Base-by-base conservation (phyloP, 37 sponge, comb jelly and placozoan species). In the Ephydatia muelleri region DNA sequence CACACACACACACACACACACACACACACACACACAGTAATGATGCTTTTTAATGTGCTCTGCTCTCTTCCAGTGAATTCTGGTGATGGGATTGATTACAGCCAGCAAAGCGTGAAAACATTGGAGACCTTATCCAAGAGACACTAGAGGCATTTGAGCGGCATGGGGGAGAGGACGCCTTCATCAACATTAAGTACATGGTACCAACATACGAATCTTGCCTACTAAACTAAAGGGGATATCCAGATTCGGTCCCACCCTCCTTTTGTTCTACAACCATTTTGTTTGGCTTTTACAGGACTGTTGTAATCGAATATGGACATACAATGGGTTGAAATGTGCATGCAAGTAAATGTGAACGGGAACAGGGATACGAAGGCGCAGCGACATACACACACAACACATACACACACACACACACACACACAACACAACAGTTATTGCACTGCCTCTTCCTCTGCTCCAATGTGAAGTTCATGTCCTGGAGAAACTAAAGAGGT, bases 101-200 rank as follows among this genome's bases (percentile, higher is more conserved):
- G 97, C 73, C 99, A 98, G 86, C 99, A 98, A 96, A 96, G 85
- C 65, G 99, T 19, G 93, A 94, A 74, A 98, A 98, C 77, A 90
- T 98, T 78, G 97, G 97, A 32, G 95, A 94, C 49, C 91, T 97
- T 68, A 92, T 97, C 34, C 94, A 97, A 81, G 97, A 94, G 87
- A 97, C 97, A 1, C 88, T 97, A 75, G 96, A 94, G 47, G 93
- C 87, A 25, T 98, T 98, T 89, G 99, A 98, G 85, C 68, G 49
- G 29, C 93, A 91, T 49, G 99, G 99, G 33, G 99, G 99, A 75
- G 93, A 84, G 21, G 99, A 98, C 73, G 97, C 97, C 29, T 96
- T 96, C 68, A 98, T 98, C 82, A 98, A 98, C 93, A 98, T 98
- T 77, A 98, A 98, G 79, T 98, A 98, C 83, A 98, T 98, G 99